A percentile compares a stretch with the other conserved stretches of the same genome.
phyloP scores from a whole-genome alignment of 2,888 invertebrate genomes.

The Abscondita cerata region DNA sequence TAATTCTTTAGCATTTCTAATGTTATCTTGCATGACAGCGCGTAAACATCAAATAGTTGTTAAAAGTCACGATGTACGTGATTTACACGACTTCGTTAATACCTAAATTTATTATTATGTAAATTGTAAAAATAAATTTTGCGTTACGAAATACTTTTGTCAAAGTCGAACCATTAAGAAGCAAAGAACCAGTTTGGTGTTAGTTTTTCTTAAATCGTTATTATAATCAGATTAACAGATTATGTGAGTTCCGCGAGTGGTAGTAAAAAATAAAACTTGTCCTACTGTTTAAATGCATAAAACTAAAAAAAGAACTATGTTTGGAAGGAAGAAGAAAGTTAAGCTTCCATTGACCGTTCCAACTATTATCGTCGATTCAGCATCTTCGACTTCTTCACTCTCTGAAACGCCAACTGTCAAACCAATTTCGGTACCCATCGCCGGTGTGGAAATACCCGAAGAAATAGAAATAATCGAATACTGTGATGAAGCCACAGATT shows the following conservation, averaged over 20 bases:
- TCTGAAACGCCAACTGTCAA: background rate
- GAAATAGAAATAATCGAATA: constrained; percentile 18
- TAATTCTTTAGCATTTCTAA: no score
- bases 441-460: background rate
- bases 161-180: no score
- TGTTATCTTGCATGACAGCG: no score
- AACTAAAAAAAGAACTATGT: constrained; percentile 6
- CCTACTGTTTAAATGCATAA: background rate
- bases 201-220: background rate
- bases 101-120: no score
- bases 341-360: constrained; percentile 16
- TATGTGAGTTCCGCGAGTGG: constrained; percentile 1
- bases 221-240: background rate
- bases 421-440: background rate
- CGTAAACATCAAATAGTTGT: no score
- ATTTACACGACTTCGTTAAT: no score
- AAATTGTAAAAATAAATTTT: no score
- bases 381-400: constrained; percentile 18
- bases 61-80: no score
- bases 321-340: constrained; percentile 8
- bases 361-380: constrained; percentile 23
- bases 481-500: constrained; percentile 8
- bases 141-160: no score
- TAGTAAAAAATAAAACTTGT: background rate
- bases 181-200: constrained; percentile 1